These are phyloP conservation scores for Entomobrya multifasciata DNA, from an alignment of 2,888 invertebrate genomes.

Conservation along the genomic window DNA sequence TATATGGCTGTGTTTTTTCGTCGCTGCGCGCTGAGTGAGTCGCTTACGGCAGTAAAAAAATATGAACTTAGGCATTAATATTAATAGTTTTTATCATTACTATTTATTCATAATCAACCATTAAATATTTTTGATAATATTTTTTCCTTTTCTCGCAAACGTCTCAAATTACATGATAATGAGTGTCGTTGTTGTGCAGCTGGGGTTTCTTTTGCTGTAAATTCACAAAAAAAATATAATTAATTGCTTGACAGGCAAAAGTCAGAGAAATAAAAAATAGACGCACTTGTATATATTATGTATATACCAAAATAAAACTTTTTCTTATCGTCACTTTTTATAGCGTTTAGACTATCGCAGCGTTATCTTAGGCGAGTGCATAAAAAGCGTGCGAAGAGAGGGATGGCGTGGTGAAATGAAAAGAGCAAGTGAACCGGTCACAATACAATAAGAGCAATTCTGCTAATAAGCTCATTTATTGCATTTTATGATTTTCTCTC, in stretches of 20 bases:
- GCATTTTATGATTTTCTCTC: slow-evolving; percentile 40
- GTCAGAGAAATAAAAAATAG: background rate
- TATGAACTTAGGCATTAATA: slow-evolving; percentile 31
- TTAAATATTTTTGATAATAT: background rate
- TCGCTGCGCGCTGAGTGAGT: background rate
- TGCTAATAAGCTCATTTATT: slow-evolving; percentile 36
- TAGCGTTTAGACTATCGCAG: slow-evolving; percentile 5
- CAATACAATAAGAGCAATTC: slow-evolving; percentile 3
- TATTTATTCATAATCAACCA: slow-evolving; percentile 4
- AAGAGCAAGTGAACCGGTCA: slow-evolving; percentile 19
- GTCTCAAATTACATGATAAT: slow-evolving; percentile 6
- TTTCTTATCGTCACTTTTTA: too few species aligned
- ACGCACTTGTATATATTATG: background rate
- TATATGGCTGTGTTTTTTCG: slow-evolving; percentile 14
- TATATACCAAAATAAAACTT: too few species aligned
- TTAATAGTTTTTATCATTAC: slow-evolving; percentile 19
- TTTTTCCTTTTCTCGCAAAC: background rate
- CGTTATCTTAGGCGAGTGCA: background rate
- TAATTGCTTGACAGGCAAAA: slow-evolving; percentile 23
- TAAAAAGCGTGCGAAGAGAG: slow-evolving; percentile 6
- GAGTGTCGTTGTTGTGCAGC: slow-evolving; percentile 16
- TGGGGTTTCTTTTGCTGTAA: background rate
- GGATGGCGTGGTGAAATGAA: slow-evolving; percentile 25
- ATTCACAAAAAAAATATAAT: background rate
- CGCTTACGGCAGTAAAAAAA: slow-evolving; percentile 5